A percentile compares a stretch with the other conserved stretches of the same genome.
These are phyloP conservation scores for Globicephala melas DNA, from an alignment of 2,113 vertebrate genomes.

Conservation along the genomic window DNA sequence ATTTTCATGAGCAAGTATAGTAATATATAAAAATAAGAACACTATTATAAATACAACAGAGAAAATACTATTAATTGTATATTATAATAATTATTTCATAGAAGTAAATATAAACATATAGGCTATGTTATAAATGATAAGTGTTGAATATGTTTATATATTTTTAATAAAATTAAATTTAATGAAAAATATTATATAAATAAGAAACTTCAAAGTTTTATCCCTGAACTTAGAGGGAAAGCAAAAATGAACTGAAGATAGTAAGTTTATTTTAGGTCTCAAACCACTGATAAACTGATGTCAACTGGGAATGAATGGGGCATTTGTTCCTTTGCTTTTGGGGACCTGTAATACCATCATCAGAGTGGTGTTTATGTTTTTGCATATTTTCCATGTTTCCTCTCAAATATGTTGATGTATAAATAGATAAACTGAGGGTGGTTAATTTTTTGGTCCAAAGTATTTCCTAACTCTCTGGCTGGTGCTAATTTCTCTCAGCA, in stretches of 20 bases:
- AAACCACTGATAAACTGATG: neutral
- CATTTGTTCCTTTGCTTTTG: conserved; percentile 21
- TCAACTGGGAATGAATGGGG: conserved; percentile 4
- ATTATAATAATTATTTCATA: neutral
- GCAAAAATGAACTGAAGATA: neutral
- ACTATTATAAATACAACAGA: neutral
- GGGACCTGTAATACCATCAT: neutral
- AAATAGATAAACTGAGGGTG: neutral
- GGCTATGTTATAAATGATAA: neutral
- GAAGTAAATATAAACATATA: neutral
- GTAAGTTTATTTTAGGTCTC: neutral
- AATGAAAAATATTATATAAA: neutral
- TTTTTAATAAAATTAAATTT: conserved; percentile 4
- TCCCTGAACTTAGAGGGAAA: neutral
- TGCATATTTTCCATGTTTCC: neutral
- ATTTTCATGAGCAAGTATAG: conserved; percentile 12
- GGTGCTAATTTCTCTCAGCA: neutral
- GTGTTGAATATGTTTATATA: neutral
- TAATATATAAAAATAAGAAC: neutral
- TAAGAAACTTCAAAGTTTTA: neutral
- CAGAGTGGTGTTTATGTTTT: conserved; percentile 5
- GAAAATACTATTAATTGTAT: neutral
- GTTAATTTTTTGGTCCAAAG: neutral
- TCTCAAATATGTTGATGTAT: neutral
- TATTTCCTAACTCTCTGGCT: neutral